Evolutionary conservation across 2,797 vertebrate genomes (phyloP), one percentile per base, ranked within the genome.

Genomic region (Mus minutoides): DNA sequence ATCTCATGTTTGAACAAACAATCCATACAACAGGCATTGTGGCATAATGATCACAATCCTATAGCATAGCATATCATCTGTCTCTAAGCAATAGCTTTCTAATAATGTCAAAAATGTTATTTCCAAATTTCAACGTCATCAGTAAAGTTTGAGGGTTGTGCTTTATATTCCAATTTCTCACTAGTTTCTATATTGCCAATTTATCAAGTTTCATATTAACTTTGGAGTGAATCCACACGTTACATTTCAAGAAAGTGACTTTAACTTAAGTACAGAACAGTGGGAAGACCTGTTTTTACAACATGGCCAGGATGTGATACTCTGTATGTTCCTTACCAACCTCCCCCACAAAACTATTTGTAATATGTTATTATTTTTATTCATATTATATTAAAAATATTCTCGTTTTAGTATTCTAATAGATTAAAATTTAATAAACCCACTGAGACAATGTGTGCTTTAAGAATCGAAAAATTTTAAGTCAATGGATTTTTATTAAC

Each of bases 131-230:
- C 60, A 46, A 92, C 77, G 79, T 95, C 88, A 93, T 84, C 94
- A 93, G 37, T 92, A 93, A 96, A 96, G 64, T 94, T 69, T 88
- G 86, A 90, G 43, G 9, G 31, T 46, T 52, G 79, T n/a, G 88
- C 54, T 91, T 97, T 96, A 90, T 87, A 95, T 96, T 97, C 34
- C 69, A 78, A 88, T 96, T 49, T 79, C 94, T 97, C 34, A 77
- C 49, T 58, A 64, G 13, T 5, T 84, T 92, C 77, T 85, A 86
- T n/a, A 86, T 43, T 97, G 88, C 90, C 96, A 95, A 60, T 93
- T 94, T 95, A 83, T 56, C 26, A 94, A 71, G 64, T 93, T 94
- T 90, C 14, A 6, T 58, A 67, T 85, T 95, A 97, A 87, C 87
- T 77, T 94, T 16, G 46, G 71, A 92, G 34, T 88, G 86, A 93